phyloP scores from a whole-genome alignment of 1,140 invertebrate genomes.

The Bombus sibiricus region DNA sequence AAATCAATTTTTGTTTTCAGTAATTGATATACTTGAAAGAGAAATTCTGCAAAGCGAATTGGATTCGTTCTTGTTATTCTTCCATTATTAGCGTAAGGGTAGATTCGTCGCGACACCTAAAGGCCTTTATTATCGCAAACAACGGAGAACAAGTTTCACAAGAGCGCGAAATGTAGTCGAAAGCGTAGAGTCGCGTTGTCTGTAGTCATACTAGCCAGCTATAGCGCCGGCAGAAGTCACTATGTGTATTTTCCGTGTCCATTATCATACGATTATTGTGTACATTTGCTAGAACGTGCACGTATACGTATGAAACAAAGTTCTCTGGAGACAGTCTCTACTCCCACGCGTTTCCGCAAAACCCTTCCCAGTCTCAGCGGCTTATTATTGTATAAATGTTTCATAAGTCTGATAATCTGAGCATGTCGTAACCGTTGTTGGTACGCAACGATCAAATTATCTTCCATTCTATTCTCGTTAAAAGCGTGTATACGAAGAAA shows the following conservation, averaged over 20 bases:
- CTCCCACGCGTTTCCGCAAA: slow-evolving; percentile 4
- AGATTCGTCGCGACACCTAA: not conserved
- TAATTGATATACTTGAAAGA: not conserved
- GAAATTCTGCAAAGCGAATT: not conserved
- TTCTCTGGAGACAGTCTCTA: slow-evolving; percentile 19
- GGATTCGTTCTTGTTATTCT: not conserved
- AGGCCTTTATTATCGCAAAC: slow-evolving; percentile 6
- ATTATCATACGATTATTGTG: slow-evolving; percentile 35
- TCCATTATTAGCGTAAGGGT: not conserved
- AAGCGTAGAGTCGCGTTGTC: not conserved
- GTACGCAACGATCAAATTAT: slow-evolving; percentile 26
- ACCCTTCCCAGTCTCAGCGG: not conserved
- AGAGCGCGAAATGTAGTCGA: slow-evolving; percentile 4
- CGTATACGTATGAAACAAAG: slow-evolving; percentile 9
- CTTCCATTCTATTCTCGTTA: slow-evolving; percentile 1
- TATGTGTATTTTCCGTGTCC: slow-evolving; percentile 7
- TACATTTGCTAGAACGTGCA: not conserved
- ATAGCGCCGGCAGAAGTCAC: not conserved
- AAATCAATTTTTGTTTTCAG: not conserved
- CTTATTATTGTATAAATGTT: slow-evolving; percentile 32
- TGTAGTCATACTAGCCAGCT: no score
- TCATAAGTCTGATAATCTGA: slow-evolving; percentile 2
- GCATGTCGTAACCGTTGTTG: not conserved
- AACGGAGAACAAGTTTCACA: slow-evolving; percentile 2
- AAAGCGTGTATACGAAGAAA: not conserved